Evolutionary conservation across 2,888 invertebrate genomes (phyloP), one percentile per base, ranked within the genome.

Genomic region (Orthosia cruda): DNA sequence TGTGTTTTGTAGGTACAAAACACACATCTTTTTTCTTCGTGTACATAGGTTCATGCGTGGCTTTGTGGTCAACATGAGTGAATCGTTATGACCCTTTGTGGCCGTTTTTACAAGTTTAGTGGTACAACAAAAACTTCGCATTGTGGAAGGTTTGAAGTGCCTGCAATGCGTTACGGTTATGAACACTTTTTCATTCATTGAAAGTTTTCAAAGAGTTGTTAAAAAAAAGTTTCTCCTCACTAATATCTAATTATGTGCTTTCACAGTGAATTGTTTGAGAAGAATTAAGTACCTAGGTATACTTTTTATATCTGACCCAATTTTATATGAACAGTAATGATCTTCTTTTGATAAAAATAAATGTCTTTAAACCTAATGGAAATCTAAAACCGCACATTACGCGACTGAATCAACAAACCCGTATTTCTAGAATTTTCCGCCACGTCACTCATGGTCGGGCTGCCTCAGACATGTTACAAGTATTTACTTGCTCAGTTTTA

Each of bases 361-460:
- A 40, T 40, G 40, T 40, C 23, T 26, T 57, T 16, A 55, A 15
- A 23, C 15, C 7, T 7, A 23, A 55, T 18, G 23, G 23, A 23
- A 40, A 40, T 40, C 40, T 26, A 7, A 26, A 16, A 16, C 57
- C 50, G 15, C 26, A 20, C 47, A 26, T 26, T 45, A 54, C 12
- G 16, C 7, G 18, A 49, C 54, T 59, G 20, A 50, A n/a, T n/a
- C n/a, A n/a, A n/a, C n/a, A n/a, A n/a, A n/a, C n/a, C n/a, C n/a
- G n/a, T n/a, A n/a, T n/a, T n/a, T n/a, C n/a, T n/a, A n/a, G n/a
- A n/a, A 45, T 20, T 13, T 52, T 52, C 54, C 32, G 63, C 23
- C 9, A 23, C 12, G 54, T 67, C 66, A 80, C 26, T 52, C 62
- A 52, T 55, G 57, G 12, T 12, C 5, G n/a, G 16, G n/a, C n/a